Evolutionary conservation across 2,888 invertebrate genomes (phyloP).

Genomic region (Priocnemis perturbator): DNA sequence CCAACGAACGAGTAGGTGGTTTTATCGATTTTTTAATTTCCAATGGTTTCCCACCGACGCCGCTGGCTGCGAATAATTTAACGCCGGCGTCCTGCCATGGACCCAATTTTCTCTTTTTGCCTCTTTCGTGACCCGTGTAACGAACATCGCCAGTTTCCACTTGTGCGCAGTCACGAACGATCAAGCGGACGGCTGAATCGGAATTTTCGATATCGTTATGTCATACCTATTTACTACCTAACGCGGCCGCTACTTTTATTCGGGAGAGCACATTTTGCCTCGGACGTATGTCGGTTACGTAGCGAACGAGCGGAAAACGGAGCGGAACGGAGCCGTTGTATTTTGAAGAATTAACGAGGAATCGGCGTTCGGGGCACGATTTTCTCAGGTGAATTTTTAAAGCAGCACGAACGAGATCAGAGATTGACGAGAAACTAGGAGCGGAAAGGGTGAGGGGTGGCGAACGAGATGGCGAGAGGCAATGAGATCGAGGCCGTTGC

Average conservation of each 20-base stretch:
- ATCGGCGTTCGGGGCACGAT: slow-evolving; percentile 3
- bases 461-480: not conserved
- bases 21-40: slow-evolving; percentile 51
- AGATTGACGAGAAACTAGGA: not conserved
- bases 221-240: too few species aligned
- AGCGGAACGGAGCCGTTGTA: too few species aligned
- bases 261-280: too few species aligned
- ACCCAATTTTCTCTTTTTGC: slow-evolving; percentile 1
- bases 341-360: slow-evolving; percentile 22
- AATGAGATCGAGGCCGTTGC: not conserved
- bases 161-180: too few species aligned
- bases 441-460: not conserved
- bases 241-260: too few species aligned
- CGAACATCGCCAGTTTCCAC: too few species aligned
- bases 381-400: slow-evolving; percentile 21
- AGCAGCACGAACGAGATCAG: slow-evolving; percentile 6
- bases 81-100: slow-evolving; percentile 9
- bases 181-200: too few species aligned
- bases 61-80: slow-evolving; percentile 46
- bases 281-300: too few species aligned
- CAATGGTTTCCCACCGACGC: slow-evolving; percentile 39
- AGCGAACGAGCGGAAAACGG: too few species aligned
- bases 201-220: too few species aligned
- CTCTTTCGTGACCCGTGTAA: not conserved
- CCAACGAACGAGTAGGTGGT: slow-evolving; percentile 27